These are phyloP conservation scores for Mycteria americana DNA, from an alignment of 2,797 vertebrate species.

Conservation along the genomic window DNA sequence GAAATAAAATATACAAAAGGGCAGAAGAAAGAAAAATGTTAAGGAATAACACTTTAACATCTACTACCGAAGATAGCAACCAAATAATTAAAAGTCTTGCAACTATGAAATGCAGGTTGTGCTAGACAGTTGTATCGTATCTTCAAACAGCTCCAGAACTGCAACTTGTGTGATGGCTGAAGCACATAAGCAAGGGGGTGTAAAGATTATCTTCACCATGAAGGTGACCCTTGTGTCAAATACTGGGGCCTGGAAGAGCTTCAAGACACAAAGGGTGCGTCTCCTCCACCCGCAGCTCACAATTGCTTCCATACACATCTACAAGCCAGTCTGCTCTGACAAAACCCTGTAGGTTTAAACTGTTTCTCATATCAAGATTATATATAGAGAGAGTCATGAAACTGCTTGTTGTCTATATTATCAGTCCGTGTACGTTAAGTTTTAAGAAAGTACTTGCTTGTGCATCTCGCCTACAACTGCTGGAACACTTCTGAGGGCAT, in stretches of 20 bases:
- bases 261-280: neutral
- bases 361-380: neutral
- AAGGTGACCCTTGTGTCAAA: neutral
- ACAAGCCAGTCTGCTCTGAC: neutral
- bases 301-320: neutral
- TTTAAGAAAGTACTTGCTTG: constrained; percentile 79
- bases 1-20: neutral
- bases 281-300: neutral
- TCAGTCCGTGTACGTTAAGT: neutral
- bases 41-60: neutral
- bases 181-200: neutral
- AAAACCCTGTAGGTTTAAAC: neutral
- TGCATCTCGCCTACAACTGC: constrained; percentile 85
- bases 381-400: neutral
- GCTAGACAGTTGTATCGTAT: neutral
- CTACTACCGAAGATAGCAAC: neutral
- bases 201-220: neutral
- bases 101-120: neutral
- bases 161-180: neutral
- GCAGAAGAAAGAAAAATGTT: neutral
- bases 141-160: neutral
- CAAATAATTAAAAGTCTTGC: neutral
- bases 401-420: neutral
- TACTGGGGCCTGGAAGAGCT: neutral
- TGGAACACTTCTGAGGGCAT: constrained; percentile 85